These are phyloP conservation scores for Clytia hemisphaerica DNA, from an alignment of 30 jellyfish, hydroid and myxozoan species.

Conservation along the genomic window DNA sequence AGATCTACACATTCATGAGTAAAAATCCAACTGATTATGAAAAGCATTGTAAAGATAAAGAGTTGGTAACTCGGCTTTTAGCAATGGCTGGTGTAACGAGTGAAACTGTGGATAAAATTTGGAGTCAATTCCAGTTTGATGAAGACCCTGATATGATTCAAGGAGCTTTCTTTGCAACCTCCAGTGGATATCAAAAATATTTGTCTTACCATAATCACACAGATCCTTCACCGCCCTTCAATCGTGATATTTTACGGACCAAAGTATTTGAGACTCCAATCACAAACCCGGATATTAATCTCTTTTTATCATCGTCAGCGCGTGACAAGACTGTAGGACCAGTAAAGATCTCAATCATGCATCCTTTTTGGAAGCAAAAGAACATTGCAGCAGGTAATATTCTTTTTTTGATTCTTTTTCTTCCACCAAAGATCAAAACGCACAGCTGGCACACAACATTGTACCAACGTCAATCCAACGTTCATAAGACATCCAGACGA, in stretches of 20 bases:
- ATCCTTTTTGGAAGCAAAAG: not conserved
- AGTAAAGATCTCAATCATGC: too few species aligned
- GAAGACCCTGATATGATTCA: not conserved
- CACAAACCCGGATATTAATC: not conserved
- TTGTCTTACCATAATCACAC: not conserved
- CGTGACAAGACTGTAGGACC: too few species aligned
- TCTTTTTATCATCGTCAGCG: not conserved
- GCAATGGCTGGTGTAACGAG: constrained; percentile 17
- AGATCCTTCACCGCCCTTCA: constrained; percentile 1
- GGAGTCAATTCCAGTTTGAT: too few species aligned
- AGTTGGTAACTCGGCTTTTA: not conserved
- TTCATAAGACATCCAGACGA: too few species aligned
- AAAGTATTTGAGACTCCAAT: not conserved
- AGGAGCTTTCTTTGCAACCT: constrained; percentile 14
- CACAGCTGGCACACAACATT: too few species aligned
- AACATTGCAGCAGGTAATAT: constrained; percentile 3
- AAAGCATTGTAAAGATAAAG: too few species aligned
- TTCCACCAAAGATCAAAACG: too few species aligned
- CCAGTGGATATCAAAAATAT: not conserved
- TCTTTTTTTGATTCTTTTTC: too few species aligned
- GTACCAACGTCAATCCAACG: too few species aligned
- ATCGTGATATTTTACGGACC: not conserved
- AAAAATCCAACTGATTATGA: too few species aligned
- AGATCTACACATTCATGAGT: not conserved
- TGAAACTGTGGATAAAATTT: not conserved